Evolutionary conservation across 2,888 invertebrate genomes (phyloP).

Genomic region (Marasmarcha lunaedactyla): DNA sequence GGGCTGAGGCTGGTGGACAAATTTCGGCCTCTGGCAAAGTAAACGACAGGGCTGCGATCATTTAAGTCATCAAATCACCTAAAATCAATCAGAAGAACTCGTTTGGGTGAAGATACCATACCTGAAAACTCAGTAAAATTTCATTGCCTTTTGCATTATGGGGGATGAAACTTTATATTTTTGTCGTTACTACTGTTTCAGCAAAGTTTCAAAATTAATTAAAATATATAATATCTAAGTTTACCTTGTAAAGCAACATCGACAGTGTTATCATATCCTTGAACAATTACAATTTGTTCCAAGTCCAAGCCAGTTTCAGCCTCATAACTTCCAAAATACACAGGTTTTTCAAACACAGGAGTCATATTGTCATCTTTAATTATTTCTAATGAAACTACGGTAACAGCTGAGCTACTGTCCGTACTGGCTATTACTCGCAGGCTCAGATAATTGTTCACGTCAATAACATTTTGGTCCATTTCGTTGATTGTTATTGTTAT

Average conservation of each 20-base stretch:
- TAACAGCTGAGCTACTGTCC: conserved; percentile 22
- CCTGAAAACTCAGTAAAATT: too few species aligned
- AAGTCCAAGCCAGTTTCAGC: conserved; percentile 23
- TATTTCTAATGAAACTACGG: conserved; percentile 37
- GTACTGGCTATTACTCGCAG: conserved; percentile 31
- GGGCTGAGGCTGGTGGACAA: too few species aligned
- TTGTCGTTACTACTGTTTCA: too few species aligned
- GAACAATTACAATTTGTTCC: conserved; percentile 29
- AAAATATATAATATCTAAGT: too few species aligned
- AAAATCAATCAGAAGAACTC: too few species aligned
- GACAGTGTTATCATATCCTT: conserved; percentile 39
- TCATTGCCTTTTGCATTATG: too few species aligned
- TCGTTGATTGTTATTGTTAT: conserved; percentile 30
- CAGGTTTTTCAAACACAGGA: conserved; percentile 31
- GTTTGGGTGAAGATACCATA: too few species aligned
- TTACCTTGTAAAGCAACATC: conserved; percentile 11
- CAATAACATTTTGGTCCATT: conserved; percentile 25
- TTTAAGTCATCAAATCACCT: too few species aligned
- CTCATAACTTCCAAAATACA: conserved; percentile 36
- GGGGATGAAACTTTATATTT: too few species aligned
- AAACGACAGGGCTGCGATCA: too few species aligned
- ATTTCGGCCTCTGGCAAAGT: too few species aligned
- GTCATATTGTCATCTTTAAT: conserved; percentile 39
- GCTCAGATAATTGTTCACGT: conserved; percentile 30
- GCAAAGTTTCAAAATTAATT: too few species aligned